Conservation (phyloP, 2,888 invertebrate species). For the Mimachlamys varia region DNA sequence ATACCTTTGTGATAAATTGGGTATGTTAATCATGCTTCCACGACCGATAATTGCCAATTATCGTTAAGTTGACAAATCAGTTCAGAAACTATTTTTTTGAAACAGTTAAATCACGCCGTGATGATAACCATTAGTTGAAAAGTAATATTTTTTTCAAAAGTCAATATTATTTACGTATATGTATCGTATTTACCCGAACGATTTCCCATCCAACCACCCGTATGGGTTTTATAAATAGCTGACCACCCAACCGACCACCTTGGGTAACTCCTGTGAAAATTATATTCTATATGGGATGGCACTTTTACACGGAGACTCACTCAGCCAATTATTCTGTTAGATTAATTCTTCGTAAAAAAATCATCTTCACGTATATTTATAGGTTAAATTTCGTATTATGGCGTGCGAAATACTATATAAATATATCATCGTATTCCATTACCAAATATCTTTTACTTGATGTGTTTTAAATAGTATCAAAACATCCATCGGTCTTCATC, state of each 20-base stretch:
- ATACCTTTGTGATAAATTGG: too few species aligned
- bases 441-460: too few species aligned
- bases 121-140: neutral
- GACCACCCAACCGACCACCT: neutral
- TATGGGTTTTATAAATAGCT: neutral
- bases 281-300: neutral
- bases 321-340: neutral
- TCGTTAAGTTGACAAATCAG: too few species aligned
- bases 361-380: neutral
- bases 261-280: neutral
- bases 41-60: too few species aligned
- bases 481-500: too few species aligned
- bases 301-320: neutral
- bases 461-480: too few species aligned
- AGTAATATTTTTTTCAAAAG: neutral
- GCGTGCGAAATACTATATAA: neutral
- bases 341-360: neutral
- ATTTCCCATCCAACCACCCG: neutral
- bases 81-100: too few species aligned
- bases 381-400: neutral
- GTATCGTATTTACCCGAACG: neutral
- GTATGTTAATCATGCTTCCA: too few species aligned
- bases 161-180: neutral
- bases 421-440: too few species aligned
- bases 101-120: too few species aligned